Evolutionary conservation across 2,113 vertebrate genomes (phyloP).

Genomic region (Bubo bubo): DNA sequence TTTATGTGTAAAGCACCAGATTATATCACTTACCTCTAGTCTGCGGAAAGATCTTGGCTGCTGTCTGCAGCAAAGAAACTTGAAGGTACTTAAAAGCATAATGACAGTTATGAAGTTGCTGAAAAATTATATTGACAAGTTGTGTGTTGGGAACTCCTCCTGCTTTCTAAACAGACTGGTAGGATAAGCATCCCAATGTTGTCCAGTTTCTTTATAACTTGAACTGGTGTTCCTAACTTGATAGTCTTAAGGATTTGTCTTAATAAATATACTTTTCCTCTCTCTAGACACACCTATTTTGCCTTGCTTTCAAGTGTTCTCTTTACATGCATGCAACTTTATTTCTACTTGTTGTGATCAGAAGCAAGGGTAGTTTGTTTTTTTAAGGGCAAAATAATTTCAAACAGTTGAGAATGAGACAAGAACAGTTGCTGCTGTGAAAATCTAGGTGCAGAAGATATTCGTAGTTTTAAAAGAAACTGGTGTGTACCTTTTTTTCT

Average conservation of each 20-base stretch:
- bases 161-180: no score
- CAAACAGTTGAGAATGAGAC: neutral
- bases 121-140: neutral
- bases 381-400: neutral
- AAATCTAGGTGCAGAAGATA: neutral
- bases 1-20: neutral
- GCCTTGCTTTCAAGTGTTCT: neutral
- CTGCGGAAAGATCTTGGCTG: neutral
- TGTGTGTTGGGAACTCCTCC: neutral
- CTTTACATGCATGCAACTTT: neutral
- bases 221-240: neutral
- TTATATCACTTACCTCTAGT: neutral
- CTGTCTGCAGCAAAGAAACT: neutral
- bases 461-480: neutral
- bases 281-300: neutral
- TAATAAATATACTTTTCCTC: neutral
- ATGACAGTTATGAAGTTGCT: neutral
- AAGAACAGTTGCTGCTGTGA: neutral
- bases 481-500: neutral
- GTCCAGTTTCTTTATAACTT: neutral
- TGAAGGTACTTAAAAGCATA: neutral
- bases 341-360: neutral
- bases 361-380: neutral
- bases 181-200: neutral
- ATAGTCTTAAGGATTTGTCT: neutral